Conservation (phyloP, 2,888 invertebrate genomes). For the Blera fallax region DNA sequence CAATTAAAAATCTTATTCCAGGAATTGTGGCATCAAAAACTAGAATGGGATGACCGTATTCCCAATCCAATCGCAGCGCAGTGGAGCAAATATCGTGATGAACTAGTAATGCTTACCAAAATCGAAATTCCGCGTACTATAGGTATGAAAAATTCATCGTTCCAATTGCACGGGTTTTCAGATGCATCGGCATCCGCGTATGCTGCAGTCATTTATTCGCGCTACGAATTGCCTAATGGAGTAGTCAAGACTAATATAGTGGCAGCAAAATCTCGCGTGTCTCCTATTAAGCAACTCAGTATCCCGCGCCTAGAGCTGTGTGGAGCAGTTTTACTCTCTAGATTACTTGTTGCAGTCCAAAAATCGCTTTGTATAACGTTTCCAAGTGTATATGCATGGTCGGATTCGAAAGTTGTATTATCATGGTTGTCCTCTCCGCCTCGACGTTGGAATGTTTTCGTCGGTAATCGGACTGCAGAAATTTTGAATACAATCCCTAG, state of each 20-base stretch:
- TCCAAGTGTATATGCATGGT: constrained; percentile 28
- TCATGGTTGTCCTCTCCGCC: constrained; percentile 73
- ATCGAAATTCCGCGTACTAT: neutral
- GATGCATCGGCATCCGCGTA: constrained; percentile 40
- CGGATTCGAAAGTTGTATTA: constrained; percentile 75
- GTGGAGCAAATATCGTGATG: constrained; percentile 45
- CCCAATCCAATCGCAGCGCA: constrained; percentile 27
- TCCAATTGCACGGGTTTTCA: constrained; percentile 27
- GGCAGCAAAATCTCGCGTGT: constrained; percentile 27
- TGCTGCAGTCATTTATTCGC: constrained; percentile 17
- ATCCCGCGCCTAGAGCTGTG: constrained; percentile 11
- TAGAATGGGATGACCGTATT: neutral
- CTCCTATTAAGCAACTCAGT: constrained; percentile 13
- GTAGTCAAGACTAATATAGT: constrained; percentile 1
- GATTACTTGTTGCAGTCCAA: no score
- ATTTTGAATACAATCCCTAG: constrained; percentile 37
- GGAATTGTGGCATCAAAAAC: constrained; percentile 8
- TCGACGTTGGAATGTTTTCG: constrained; percentile 47
- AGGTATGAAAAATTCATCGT: neutral
- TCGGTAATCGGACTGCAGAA: constrained; percentile 55
- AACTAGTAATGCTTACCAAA: no score
- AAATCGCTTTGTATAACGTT: neutral
- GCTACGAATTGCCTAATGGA: constrained; percentile 9
- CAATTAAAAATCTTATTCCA: constrained; percentile 18
- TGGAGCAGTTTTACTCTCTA: neutral